Conservation (phyloP, 2,888 invertebrate genomes). For the Cerastoderma edule region DNA sequence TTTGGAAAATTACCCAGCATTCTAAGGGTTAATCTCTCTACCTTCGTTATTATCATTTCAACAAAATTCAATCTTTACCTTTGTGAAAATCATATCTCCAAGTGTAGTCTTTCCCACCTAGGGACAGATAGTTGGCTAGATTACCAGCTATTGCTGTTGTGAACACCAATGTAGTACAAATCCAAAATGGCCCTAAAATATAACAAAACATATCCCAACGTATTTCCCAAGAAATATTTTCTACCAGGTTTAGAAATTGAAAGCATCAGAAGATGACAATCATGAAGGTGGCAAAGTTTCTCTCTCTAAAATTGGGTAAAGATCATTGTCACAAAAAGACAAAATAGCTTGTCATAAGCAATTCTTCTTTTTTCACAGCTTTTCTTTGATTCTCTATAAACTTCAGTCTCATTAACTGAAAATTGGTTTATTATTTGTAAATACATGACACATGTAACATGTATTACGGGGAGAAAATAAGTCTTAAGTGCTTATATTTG, state of each 20-base stretch:
- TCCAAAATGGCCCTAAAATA: constrained; percentile 93
- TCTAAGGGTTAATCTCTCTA: no score
- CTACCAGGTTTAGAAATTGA: no score
- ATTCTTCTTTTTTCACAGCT: background rate
- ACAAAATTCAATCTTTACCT: constrained; percentile 77
- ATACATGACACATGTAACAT: no score
- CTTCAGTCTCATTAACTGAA: no score
- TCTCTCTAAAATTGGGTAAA: background rate
- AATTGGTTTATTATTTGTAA: no score
- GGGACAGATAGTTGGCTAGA: constrained; percentile 94
- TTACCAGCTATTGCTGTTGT: constrained; percentile 97
- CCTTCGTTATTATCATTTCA: background rate
- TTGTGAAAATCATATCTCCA: constrained; percentile 97
- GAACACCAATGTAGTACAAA: constrained; percentile 96
- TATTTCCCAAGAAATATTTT: no score
- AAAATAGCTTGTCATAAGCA: background rate
- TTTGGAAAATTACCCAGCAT: no score
- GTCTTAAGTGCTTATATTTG: no score
- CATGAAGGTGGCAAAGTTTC: no score
- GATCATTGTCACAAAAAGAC: background rate
- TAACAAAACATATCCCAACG: background rate
- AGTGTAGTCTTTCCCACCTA: constrained; percentile 87
- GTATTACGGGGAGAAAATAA: no score
- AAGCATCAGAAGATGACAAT: no score
- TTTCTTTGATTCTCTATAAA: no score